Evolutionary conservation across 2,888 invertebrate genomes (phyloP).

Genomic region (Frankliniella intonsa): DNA sequence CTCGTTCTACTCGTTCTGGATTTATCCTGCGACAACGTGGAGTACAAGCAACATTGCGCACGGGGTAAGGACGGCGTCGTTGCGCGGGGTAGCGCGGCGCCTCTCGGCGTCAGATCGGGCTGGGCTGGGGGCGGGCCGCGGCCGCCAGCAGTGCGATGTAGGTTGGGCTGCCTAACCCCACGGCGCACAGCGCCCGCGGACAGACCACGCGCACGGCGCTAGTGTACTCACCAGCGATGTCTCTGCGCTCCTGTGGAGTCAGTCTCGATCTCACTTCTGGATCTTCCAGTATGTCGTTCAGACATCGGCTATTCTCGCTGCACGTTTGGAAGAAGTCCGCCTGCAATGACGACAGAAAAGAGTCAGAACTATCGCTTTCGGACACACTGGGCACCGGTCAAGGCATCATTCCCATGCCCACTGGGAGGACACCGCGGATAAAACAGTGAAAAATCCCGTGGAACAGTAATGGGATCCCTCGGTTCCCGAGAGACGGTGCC

Average conservation of each 20-base stretch:
- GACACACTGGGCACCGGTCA: too few species aligned
- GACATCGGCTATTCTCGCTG: conserved; percentile 77
- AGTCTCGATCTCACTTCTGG: conserved; percentile 45
- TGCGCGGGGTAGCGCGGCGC: not conserved
- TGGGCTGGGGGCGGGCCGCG: not conserved
- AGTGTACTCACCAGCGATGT: conserved; percentile 54
- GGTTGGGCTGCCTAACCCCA: not conserved
- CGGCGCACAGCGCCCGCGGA: not conserved
- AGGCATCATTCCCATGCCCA: too few species aligned
- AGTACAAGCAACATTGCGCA: too few species aligned
- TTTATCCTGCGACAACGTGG: too few species aligned
- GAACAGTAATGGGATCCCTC: not conserved
- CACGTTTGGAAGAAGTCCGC: conserved; percentile 80
- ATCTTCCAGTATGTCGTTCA: conserved; percentile 62
- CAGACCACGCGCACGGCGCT: not conserved
- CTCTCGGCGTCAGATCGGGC: not conserved
- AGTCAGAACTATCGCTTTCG: conserved; percentile 35
- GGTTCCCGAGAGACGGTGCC: not conserved
- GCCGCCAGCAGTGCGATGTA: not conserved
- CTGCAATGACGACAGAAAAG: conserved; percentile 50
- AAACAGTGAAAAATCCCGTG: too few species aligned
- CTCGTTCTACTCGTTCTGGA: too few species aligned
- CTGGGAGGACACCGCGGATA: too few species aligned
- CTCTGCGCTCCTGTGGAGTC: conserved; percentile 54
- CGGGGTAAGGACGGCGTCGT: too few species aligned